A percentile compares a stretch with the other conserved stretches of the same genome.
Evolutionary conservation across 2,888 invertebrate species (phyloP).

Genomic region (Cephus runcator): DNA sequence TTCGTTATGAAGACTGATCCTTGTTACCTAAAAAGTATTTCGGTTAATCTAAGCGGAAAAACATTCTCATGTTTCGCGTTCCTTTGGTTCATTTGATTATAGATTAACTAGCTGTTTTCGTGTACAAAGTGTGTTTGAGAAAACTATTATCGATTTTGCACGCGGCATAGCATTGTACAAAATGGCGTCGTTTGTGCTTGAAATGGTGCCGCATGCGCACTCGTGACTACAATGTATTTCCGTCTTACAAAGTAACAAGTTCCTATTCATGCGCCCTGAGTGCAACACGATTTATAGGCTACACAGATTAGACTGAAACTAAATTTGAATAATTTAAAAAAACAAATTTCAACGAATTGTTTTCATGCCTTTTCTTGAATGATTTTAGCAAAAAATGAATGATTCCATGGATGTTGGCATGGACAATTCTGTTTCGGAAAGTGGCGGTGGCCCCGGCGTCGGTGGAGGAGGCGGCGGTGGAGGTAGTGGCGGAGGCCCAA

Average conservation of each 20-base stretch:
- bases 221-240: not conserved
- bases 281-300: not conserved
- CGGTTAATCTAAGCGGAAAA: not conserved
- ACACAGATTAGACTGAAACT: not conserved
- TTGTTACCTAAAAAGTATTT: not conserved
- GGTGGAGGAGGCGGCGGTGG: slow-evolving; percentile 32
- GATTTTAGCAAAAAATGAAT: slow-evolving; percentile 57
- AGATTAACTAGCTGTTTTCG: not conserved
- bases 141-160: slow-evolving; percentile 1
- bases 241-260: not conserved
- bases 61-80: not conserved
- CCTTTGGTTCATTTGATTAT: not conserved
- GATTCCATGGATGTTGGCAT: slow-evolving; percentile 50
- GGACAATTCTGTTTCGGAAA: slow-evolving; percentile 22
- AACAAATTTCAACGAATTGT: not conserved
- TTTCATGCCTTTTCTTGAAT: not conserved
- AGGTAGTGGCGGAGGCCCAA: slow-evolving; percentile 20
- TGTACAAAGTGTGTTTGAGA: not conserved
- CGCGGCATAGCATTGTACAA: not conserved
- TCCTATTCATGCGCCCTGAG: not conserved
- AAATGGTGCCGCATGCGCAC: slow-evolving; percentile 2
- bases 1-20: not conserved
- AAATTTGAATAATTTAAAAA: not conserved
- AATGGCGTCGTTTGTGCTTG: not conserved
- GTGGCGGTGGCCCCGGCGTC: slow-evolving; percentile 17